Conservation (phyloP, 2,113 vertebrate species). For the Neogobius melanostomus region DNA sequence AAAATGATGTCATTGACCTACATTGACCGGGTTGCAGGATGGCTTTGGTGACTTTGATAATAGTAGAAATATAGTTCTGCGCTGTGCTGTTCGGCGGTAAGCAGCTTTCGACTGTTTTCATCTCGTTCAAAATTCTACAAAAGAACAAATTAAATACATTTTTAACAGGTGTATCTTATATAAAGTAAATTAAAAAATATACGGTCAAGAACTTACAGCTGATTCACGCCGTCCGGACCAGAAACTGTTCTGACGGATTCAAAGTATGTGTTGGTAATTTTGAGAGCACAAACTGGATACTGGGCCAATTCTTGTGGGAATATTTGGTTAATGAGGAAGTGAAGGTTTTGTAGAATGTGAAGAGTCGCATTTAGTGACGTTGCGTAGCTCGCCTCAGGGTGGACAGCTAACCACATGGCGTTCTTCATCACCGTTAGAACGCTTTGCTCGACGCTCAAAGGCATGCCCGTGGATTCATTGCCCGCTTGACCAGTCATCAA, state of each 20-base stretch:
- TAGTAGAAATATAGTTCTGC: slow-evolving; percentile 45
- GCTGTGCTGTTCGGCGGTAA: slow-evolving; percentile 59
- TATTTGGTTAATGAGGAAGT: slow-evolving; percentile 42
- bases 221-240: slow-evolving; percentile 62
- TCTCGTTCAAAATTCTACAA: slow-evolving; percentile 65
- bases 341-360: slow-evolving; percentile 34
- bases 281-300: slow-evolving; percentile 48
- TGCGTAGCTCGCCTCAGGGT: slow-evolving; percentile 45
- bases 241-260: slow-evolving; percentile 31
- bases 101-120: slow-evolving; percentile 55
- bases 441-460: slow-evolving; percentile 30
- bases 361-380: slow-evolving; percentile 50
- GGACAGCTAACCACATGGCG: slow-evolving; percentile 54
- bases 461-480: no score
- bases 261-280: slow-evolving; percentile 59
- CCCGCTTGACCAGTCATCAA: slow-evolving; percentile 38
- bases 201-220: slow-evolving; percentile 64
- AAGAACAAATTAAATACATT: slow-evolving; percentile 8
- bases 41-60: slow-evolving; percentile 55
- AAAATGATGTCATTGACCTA: slow-evolving; percentile 20
- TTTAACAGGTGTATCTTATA: not conserved
- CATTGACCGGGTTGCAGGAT: slow-evolving; percentile 64
- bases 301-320: slow-evolving; percentile 27
- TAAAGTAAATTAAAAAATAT: not conserved
- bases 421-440: slow-evolving; percentile 48